Evolutionary conservation across 2,888 invertebrate genomes (phyloP).

Genomic region (Lasioglossum lativentre): DNA sequence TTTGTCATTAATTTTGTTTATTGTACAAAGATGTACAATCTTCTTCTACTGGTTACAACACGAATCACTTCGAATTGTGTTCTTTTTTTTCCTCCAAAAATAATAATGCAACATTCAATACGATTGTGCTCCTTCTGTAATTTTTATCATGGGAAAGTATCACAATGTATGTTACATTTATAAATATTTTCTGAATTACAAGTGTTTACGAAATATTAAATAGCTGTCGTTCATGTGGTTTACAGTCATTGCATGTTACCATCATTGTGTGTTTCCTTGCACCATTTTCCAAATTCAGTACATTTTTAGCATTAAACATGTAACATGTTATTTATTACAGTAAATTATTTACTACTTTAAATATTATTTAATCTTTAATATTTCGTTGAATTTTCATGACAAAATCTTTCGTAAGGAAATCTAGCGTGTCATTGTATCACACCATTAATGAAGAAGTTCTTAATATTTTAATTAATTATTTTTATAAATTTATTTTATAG

Average conservation of each 20-base stretch:
- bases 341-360: neutral
- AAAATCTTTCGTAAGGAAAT: neutral
- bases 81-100: constrained; percentile 51
- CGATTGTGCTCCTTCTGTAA: constrained; percentile 76
- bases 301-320: neutral
- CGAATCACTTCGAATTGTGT: constrained; percentile 59
- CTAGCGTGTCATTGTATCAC: neutral
- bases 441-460: neutral
- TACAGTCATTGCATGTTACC: neutral
- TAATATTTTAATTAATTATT: neutral
- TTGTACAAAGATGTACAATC: constrained; percentile 72
- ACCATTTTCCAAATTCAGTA: neutral
- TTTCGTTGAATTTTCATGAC: neutral
- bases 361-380: neutral
- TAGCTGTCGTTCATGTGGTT: neutral
- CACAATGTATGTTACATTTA: constrained; percentile 68
- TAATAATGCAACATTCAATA: constrained; percentile 56
- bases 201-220: neutral
- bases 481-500: constrained; percentile 53
- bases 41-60: constrained; percentile 58
- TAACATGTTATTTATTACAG: neutral
- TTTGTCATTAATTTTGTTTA: constrained; percentile 6
- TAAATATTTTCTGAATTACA: neutral
- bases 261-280: neutral
- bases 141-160: constrained; percentile 68